A percentile compares a stretch with the other conserved stretches of the same genome.
Conservation (phyloP, 1,140 invertebrate species). For the Philotrypesis tridentata region DNA sequence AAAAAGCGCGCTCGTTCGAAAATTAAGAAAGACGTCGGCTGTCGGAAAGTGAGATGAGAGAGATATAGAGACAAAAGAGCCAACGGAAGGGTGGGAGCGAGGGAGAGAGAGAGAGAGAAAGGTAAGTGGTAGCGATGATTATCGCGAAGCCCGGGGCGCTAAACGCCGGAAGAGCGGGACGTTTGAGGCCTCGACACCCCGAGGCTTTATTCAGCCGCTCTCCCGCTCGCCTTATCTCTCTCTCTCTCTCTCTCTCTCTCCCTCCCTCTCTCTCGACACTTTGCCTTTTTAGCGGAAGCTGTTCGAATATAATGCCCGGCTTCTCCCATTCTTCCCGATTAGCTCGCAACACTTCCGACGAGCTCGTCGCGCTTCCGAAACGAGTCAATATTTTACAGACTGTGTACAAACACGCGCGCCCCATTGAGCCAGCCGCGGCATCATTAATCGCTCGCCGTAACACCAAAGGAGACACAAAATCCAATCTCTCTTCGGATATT, state of each 20-base stretch:
- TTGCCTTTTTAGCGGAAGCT: background rate
- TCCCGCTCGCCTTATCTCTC: too few species aligned
- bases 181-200: background rate
- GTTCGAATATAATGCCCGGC: background rate
- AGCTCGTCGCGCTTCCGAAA: too few species aligned
- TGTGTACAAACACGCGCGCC: too few species aligned
- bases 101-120: background rate
- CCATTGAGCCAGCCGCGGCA: background rate
- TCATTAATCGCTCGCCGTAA: background rate
- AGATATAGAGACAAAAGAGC: background rate
- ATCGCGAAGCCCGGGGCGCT: background rate
- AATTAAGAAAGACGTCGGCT: background rate
- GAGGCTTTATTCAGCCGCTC: constrained; percentile 4
- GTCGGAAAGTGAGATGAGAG: background rate
- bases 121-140: background rate
- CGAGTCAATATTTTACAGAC: too few species aligned
- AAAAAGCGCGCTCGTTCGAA: background rate
- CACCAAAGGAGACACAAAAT: background rate
- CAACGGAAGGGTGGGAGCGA: background rate
- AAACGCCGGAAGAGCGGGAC: background rate
- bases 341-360: too few species aligned
- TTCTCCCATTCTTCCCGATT: too few species aligned
- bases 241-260: background rate
- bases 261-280: background rate
- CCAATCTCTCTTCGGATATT: background rate